Conservation (phyloP, 2,113 vertebrate species). For the Fregetta grallaria region DNA sequence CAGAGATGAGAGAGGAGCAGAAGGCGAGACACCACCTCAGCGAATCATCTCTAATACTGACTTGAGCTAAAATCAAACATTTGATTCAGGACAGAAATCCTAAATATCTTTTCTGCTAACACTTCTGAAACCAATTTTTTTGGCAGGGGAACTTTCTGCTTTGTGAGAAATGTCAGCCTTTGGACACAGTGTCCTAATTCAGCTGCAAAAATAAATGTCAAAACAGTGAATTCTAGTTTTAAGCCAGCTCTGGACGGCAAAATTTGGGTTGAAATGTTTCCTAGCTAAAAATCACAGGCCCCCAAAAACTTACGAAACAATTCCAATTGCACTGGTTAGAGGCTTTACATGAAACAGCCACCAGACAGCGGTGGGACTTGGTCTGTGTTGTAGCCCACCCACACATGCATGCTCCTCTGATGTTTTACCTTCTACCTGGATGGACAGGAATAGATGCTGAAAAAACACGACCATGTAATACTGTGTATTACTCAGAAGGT, state of each 20-base stretch:
- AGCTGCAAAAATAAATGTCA: constrained; percentile 40
- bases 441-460: not conserved
- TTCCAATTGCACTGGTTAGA: not conserved
- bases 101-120: not conserved
- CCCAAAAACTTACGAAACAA: not conserved
- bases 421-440: not conserved
- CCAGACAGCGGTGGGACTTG: not conserved
- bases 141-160: constrained; percentile 37
- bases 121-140: not conserved
- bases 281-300: not conserved
- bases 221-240: constrained; percentile 21
- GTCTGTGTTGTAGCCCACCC: not conserved
- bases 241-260: not conserved
- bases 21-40: not conserved
- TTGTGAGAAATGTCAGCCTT: constrained; percentile 31
- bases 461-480: not conserved
- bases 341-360: not conserved
- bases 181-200: constrained; percentile 29
- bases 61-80: constrained; percentile 15
- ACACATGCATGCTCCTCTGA: not conserved
- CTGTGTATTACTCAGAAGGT: not conserved
- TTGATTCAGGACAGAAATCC: not conserved
- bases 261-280: constrained; percentile 7
- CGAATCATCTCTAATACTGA: not conserved
- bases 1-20: not conserved